Evolutionary conservation across 2,797 vertebrate genomes (phyloP), one percentile per base, ranked within the genome.

Genomic region (Antennarius maculatus): DNA sequence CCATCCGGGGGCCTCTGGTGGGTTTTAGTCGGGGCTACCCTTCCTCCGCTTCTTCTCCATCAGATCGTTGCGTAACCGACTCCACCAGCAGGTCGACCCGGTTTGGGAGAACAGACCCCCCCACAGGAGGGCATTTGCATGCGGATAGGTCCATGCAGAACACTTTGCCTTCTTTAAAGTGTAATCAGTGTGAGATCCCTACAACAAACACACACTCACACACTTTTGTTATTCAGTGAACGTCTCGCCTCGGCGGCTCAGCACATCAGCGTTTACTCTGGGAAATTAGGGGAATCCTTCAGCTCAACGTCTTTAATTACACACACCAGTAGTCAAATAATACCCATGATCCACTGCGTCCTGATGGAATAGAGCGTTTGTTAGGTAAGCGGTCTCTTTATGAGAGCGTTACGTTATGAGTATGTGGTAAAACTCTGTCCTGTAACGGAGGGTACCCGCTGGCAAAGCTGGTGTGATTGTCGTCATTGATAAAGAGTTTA

Each of bases 241-340:
- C 57, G 53, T 74, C 55, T 66, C 74, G 76, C 80, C 70, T 75
- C 79, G 74, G 55, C 66, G 67, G 67, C 68, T 86, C 72, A 61
- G 47, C 54, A 59, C 77, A 74, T 81, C 64, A 69, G 60, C 66
- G 66, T 75, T 71, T 86, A 77, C 79, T 68, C 64, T 64, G 71
- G 66, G 67, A 84, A 86, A 86, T 86, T 77, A 84, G 62, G 48
- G 66, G 72, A 70, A 81, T 90, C 73, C 77, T 77, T 69, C 37
- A 67, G 57, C 73, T 82, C 71, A 65, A 57, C 65, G 73, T 88
- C 78, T 86, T 86, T 86, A 84, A 89, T 88, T 80, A 83, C 79
- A 64, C 49, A 64, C 76, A 64, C 65, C 76, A 87, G 86, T 87
- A 79, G 77, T 63, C 61, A 31, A 65, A 63, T 56, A 71, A 73